Conservation (phyloP, 2,113 vertebrate genomes). For the Burhinus oedicnemus region DNA sequence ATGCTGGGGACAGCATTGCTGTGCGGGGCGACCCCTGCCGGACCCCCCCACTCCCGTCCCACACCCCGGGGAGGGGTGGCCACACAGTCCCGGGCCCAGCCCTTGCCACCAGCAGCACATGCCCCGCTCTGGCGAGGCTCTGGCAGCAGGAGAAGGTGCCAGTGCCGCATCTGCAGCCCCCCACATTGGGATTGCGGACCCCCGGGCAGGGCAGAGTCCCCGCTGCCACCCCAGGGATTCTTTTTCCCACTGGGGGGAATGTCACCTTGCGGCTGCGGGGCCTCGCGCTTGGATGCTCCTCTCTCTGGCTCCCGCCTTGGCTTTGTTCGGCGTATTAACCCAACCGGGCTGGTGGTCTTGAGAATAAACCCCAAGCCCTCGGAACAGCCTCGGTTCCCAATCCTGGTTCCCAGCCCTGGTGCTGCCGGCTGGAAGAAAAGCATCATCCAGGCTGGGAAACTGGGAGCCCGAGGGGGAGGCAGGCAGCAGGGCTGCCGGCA, state of each 20-base stretch:
- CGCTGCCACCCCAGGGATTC: not conserved
- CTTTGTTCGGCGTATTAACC: slow-evolving; percentile 8
- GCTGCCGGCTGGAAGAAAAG: slow-evolving; percentile 24
- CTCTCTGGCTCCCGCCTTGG: not conserved
- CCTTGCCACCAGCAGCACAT: not conserved
- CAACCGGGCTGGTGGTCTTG: not conserved
- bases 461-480: not conserved
- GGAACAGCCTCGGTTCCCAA: not conserved
- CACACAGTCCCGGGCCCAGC: not conserved
- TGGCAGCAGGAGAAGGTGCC: not conserved
- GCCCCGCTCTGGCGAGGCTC: not conserved
- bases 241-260: not conserved
- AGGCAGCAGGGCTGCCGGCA: not conserved
- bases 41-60: not conserved
- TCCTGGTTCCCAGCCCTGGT: not conserved
- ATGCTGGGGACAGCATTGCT: not conserved
- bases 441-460: slow-evolving; percentile 12
- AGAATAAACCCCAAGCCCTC: not conserved
- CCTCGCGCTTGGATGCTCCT: not conserved
- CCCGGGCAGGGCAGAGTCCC: not conserved
- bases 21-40: accelerated
- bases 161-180: accelerated
- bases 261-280: slow-evolving; percentile 47
- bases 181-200: accelerated
- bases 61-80: accelerated